Conservation (phyloP, 2,113 vertebrate species). For the Cichladusa arquata region DNA sequence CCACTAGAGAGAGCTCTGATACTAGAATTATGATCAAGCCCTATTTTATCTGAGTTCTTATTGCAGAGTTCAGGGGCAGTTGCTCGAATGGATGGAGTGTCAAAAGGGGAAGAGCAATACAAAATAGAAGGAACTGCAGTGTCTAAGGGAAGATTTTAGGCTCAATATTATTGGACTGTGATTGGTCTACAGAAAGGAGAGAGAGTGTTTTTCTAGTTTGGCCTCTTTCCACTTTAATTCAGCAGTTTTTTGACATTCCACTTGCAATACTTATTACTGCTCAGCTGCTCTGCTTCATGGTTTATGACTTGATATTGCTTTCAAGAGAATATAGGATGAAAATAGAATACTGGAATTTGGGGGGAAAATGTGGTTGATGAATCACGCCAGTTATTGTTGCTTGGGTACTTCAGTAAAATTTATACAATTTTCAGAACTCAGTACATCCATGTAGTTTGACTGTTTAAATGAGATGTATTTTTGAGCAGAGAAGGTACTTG, state of each 20-base stretch:
- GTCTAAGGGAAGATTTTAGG: neutral
- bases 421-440: neutral
- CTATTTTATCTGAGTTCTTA: neutral
- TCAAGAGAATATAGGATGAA: conserved; percentile 5
- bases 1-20: conserved; percentile 64
- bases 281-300: conserved; percentile 10
- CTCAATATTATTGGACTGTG: neutral
- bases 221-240: conserved; percentile 29
- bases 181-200: neutral
- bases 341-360: neutral
- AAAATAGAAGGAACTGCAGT: neutral
- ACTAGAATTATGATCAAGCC: conserved; percentile 6
- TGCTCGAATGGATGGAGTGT: neutral
- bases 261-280: conserved; percentile 38
- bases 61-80: neutral
- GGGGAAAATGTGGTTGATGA: neutral
- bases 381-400: neutral
- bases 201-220: neutral
- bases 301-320: conserved; percentile 44
- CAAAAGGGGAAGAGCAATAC: neutral
- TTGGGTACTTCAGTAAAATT: neutral
- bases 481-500: neutral
- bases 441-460: neutral
- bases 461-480: neutral
- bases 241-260: conserved; percentile 19